Evolutionary conservation across 2,888 invertebrate genomes (phyloP).

Genomic region (Dolichomitus sp.): DNA sequence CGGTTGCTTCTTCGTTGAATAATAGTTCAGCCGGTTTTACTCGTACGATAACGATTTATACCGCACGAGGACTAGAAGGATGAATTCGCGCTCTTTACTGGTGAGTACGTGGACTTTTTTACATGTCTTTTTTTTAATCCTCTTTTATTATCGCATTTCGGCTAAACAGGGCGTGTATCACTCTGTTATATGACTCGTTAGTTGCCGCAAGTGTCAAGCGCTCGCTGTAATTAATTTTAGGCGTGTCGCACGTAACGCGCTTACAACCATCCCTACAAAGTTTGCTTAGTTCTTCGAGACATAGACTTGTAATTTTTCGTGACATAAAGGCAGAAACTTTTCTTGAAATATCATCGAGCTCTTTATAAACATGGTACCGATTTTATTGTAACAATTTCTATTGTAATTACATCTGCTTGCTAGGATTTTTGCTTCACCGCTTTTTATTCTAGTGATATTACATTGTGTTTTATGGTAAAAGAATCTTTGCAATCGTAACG

Average conservation of each 20-base stretch:
- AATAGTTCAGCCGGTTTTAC: not conserved
- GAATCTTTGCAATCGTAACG: not conserved
- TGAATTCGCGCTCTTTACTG: not conserved
- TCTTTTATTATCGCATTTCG: not conserved
- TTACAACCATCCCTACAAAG: not conserved
- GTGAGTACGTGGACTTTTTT: conserved; percentile 17
- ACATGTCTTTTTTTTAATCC: not conserved
- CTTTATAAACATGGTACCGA: not conserved
- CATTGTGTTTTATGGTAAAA: not conserved
- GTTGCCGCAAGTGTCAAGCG: conserved; percentile 31
- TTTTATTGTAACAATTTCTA: not conserved
- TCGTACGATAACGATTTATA: not conserved
- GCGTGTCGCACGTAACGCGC: conserved; percentile 60
- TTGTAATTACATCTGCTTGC: not conserved
- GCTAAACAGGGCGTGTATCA: conserved; percentile 56
- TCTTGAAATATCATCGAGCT: not conserved
- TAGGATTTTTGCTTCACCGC: not conserved
- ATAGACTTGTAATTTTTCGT: too few relatives aligned
- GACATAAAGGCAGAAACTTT: not conserved
- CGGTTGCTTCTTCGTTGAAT: not conserved
- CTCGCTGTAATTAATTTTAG: conserved; percentile 63
- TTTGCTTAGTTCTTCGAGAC: not conserved
- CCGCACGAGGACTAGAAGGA: not conserved
- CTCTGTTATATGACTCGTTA: conserved; percentile 39
- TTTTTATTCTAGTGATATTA: not conserved